These are phyloP conservation scores for Heliconius hewitsoni DNA, from an alignment of 1,140 invertebrate genomes.

Conservation along the genomic window DNA sequence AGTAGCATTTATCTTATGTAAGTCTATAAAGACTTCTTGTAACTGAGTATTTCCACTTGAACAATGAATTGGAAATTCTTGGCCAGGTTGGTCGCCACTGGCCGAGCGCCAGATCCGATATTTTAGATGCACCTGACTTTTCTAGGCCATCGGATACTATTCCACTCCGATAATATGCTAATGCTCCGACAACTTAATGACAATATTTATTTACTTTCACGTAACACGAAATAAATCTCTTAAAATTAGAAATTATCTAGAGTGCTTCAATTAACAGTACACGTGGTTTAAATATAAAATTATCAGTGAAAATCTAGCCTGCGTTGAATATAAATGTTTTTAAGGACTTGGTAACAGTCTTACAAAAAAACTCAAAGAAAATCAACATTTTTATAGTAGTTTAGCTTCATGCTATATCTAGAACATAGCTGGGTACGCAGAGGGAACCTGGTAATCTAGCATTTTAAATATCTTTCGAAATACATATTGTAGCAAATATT, in stretches of 20 bases:
- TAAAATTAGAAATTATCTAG: neutral
- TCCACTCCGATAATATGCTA: constrained; percentile 11
- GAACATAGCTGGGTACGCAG: no score
- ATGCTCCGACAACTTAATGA: constrained; percentile 9
- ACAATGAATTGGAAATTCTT: neutral
- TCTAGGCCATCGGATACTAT: constrained; percentile 13
- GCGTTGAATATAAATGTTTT: no score
- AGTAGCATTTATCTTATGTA: neutral
- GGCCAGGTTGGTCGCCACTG: neutral
- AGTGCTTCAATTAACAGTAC: neutral
- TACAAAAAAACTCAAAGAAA: no score
- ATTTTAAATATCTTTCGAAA: no score
- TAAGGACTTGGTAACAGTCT: no score
- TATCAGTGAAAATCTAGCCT: no score
- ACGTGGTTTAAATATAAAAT: no score
- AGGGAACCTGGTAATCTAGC: no score
- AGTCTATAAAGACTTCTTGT: neutral
- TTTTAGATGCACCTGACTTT: constrained; percentile 6
- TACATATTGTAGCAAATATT: no score
- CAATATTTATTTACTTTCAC: constrained; percentile 14
- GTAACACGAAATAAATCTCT: constrained; percentile 3
- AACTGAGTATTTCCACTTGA: neutral
- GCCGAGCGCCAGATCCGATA: neutral
- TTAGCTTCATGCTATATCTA: no score
- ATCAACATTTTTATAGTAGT: no score